Conservation (phyloP, 2,888 invertebrate genomes). For the Microlaimidae sp. region DNA sequence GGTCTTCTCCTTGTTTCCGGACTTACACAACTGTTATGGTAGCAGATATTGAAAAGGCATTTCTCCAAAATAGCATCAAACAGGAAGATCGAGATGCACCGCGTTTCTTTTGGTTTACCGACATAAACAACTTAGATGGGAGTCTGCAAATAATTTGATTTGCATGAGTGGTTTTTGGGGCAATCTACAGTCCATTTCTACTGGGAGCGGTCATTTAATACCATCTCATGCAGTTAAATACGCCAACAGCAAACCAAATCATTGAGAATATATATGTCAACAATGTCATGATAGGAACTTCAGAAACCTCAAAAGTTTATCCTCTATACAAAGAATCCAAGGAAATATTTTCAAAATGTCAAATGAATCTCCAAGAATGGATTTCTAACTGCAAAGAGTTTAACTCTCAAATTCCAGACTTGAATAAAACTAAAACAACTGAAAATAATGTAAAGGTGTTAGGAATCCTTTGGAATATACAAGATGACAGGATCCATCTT, state of each 20-base stretch:
- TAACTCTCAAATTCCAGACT: neutral
- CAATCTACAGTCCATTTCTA: slow-evolving; percentile 10
- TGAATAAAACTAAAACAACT: neutral
- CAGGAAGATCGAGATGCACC: slow-evolving; percentile 14
- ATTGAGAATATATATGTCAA: slow-evolving; percentile 18
- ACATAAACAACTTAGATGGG: neutral
- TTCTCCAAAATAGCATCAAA: slow-evolving; percentile 13
- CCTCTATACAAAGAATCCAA: slow-evolving; percentile 13
- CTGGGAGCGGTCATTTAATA: slow-evolving; percentile 8
- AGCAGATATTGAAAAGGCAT: slow-evolving; percentile 17
- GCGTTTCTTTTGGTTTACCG: slow-evolving; percentile 17
- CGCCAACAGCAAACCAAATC: slow-evolving; percentile 6
- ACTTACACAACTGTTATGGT: neutral
- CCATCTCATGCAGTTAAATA: neutral
- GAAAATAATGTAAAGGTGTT: slow-evolving; percentile 2
- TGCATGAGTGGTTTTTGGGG: slow-evolving; percentile 16
- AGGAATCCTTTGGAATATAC: slow-evolving; percentile 5
- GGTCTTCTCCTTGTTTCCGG: slow-evolving; percentile 15
- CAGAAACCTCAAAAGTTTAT: slow-evolving; percentile 9
- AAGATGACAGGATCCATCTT: neutral
- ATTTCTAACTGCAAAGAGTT: slow-evolving; percentile 1
- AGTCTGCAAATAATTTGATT: slow-evolving; percentile 16
- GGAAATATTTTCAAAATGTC: slow-evolving; percentile 10
- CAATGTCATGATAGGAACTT: slow-evolving; percentile 14
- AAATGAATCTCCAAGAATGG: slow-evolving; percentile 14